Evolutionary conservation across 2,113 vertebrate genomes (phyloP), one percentile per base, ranked within the genome.

Genomic region (Microcebus ravelobensis): DNA sequence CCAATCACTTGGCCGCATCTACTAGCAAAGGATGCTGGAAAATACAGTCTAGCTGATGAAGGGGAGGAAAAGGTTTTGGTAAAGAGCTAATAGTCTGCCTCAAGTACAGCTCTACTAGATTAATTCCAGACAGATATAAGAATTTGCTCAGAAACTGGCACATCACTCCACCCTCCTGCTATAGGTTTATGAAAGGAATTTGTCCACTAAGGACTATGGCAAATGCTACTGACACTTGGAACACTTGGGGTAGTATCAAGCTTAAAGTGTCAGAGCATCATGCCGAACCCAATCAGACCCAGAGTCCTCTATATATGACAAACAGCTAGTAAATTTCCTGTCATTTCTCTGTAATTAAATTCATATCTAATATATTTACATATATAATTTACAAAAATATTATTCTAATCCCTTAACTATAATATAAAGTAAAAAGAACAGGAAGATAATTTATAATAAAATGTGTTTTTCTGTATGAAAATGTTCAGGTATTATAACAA

Each of bases 401-500:
- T 73, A 86, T 27, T 74, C 65, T 27, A 76, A 39, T 55, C 1
- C 4, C 8, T 67, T 87, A 48, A 73, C 10, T 61, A 6, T 61
- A 77, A 71, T 71, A 80, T 73, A 81, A 95, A 81, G 12, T 74
- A 48, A 77, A 87, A 96, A 80, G 74, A 94, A 71, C 42, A 90
- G 5, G 80, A 94, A 84, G 20, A 82, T 74, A 77, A 81, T 48
- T 86, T 82, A 42, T 91, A 95, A 84, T 65, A 91, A 95, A 91
- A 77, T 79, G 23, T 45, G 11, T 55, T 55, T 87, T 96, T 97
- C 67, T 92, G 87, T 87, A 87, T 68, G 63, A 92, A 97, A 98
- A 93, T 84, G 67, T 34, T 96, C 96, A 97, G 92, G 90, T 97
- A 89, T 63, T 87, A 87, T 73, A 96, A 96, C 76, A 97, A 97